phyloP scores from a whole-genome alignment of 1,140 invertebrate species.

The Drosophila ananassae region DNA sequence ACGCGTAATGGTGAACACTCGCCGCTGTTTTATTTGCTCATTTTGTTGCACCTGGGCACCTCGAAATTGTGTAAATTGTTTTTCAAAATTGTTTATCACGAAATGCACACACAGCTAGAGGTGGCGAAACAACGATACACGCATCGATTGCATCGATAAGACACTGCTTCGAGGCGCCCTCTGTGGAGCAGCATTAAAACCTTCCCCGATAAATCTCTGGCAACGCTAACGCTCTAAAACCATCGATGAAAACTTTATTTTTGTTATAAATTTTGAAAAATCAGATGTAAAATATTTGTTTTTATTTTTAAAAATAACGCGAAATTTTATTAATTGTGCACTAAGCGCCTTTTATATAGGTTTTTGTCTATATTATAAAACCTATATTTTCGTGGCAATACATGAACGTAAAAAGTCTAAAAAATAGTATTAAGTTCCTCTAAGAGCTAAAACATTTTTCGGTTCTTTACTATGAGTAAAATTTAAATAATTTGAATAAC shows the following conservation, averaged over 20 bases:
- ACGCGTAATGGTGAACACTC: conserved; percentile 62
- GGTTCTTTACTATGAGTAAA: no score
- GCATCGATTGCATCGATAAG: conserved; percentile 3
- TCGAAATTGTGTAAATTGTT: conserved; percentile 64
- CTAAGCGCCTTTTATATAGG: no score
- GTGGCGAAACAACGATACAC: background rate
- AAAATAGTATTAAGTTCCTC: no score
- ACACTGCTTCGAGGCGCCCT: no score
- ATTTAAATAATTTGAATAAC: no score
- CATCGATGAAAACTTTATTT: no score
- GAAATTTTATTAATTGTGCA: background rate
- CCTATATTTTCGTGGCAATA: no score
- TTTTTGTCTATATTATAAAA: no score
- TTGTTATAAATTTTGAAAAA: no score
- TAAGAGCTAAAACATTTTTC: no score
- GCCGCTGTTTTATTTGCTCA: conserved; percentile 49
- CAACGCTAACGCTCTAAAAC: background rate
- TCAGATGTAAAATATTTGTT: background rate
- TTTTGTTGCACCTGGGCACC: conserved; percentile 52
- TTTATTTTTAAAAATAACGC: background rate
- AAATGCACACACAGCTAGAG: conserved; percentile 68
- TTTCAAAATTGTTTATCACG: conserved; percentile 79
- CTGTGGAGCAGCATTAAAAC: background rate
- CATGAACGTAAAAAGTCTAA: no score
- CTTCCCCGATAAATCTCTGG: background rate